Conservation (phyloP, 2,888 invertebrate species). For the Malacosoma neustria region DNA sequence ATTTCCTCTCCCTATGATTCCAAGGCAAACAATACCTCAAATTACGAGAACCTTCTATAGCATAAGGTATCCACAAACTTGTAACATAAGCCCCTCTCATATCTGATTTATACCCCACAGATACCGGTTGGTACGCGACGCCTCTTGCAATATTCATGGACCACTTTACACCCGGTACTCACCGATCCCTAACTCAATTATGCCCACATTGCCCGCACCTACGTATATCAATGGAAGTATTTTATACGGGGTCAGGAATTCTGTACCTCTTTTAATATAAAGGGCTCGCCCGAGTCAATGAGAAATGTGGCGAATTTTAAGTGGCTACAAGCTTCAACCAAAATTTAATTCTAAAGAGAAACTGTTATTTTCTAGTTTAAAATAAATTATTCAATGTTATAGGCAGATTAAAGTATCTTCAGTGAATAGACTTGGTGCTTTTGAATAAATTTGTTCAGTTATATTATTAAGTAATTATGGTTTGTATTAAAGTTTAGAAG, state of each 20-base stretch:
- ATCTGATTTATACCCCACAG: not conserved
- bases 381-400: no score
- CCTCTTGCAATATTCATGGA: conserved; percentile 59
- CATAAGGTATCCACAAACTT: not conserved
- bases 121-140: conserved; percentile 19
- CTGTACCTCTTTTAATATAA: not conserved
- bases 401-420: no score
- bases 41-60: not conserved
- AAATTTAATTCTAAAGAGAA: no score
- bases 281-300: not conserved
- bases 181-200: conserved; percentile 31
- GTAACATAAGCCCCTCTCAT: not conserved
- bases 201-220: conserved; percentile 20
- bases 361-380: no score
- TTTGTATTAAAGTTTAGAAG: no score
- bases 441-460: no score
- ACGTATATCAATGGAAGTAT: not conserved
- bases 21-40: not conserved
- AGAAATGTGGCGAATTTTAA: not conserved
- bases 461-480: no score
- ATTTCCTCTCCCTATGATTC: not conserved
- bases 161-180: conserved; percentile 42
- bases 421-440: no score
- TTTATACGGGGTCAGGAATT: not conserved
- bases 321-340: no score